Percentiles rank a stretch among this genome's conserved stretches.
Conservation (phyloP, 2,888 invertebrate genomes). For the Ecliptopera silaceata region DNA sequence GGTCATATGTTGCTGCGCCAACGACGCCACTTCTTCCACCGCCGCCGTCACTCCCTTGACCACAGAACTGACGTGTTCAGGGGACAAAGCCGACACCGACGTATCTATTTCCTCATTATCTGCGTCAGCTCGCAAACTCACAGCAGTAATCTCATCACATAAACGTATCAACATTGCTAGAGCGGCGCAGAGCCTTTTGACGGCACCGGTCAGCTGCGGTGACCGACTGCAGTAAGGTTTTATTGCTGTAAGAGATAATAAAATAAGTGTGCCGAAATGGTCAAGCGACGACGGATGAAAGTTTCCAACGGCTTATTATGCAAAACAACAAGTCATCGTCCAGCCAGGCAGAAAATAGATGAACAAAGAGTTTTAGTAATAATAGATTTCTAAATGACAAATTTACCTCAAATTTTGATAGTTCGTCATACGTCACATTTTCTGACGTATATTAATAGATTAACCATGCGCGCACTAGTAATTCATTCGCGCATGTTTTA, state of each 20-base stretch:
- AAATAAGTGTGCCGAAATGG: conserved; percentile 9
- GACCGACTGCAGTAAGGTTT: conserved; percentile 82
- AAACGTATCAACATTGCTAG: conserved; percentile 93
- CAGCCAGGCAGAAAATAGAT: not conserved
- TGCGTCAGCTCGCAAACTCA: conserved; percentile 85
- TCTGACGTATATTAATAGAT: not conserved
- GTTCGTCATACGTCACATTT: conserved; percentile 13
- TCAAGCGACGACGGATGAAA: conserved; percentile 4
- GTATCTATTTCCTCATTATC: conserved; percentile 65
- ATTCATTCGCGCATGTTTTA: no score
- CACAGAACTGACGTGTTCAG: conserved; percentile 70
- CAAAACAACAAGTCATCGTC: conserved; percentile 18
- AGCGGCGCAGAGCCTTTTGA: conserved; percentile 93
- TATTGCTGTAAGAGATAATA: conserved; percentile 60
- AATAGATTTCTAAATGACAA: conserved; percentile 13
- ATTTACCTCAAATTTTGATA: conserved; percentile 20
- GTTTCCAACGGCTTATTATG: conserved; percentile 17
- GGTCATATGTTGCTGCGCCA: conserved; percentile 92
- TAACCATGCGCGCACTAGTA: not conserved
- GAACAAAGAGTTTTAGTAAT: conserved; percentile 8
- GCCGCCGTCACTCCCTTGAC: conserved; percentile 71
- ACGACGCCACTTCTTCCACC: conserved; percentile 83
- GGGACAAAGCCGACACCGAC: conserved; percentile 63
- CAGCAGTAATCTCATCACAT: conserved; percentile 93
- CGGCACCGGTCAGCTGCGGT: conserved; percentile 89